Evolutionary conservation across 1,140 invertebrate genomes (phyloP).

Genomic region (Micrasema longulum): DNA sequence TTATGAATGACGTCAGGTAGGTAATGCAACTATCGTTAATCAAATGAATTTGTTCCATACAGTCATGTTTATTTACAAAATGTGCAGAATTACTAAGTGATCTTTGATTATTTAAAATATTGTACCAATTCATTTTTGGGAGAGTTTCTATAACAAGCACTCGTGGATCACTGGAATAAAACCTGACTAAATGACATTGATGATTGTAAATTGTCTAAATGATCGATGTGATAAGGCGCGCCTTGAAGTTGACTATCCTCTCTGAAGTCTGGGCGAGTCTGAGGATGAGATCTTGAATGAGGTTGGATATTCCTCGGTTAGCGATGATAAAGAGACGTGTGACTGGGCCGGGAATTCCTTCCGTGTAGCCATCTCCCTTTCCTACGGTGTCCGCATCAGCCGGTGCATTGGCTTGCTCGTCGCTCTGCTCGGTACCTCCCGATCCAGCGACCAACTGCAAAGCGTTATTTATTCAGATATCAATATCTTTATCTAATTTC

Average conservation of each 20-base stretch:
- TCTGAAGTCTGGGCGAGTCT: slow-evolving; percentile 88
- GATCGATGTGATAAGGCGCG: slow-evolving; percentile 86
- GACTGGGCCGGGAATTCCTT: slow-evolving; percentile 86
- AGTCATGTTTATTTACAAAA: slow-evolving; percentile 33
- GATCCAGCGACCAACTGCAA: slow-evolving; percentile 79
- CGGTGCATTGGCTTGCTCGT: slow-evolving; percentile 68
- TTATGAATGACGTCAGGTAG: slow-evolving; percentile 37
- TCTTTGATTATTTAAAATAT: not conserved
- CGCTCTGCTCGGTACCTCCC: slow-evolving; percentile 72
- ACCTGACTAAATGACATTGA: slow-evolving; percentile 18
- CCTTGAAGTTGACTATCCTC: slow-evolving; percentile 91
- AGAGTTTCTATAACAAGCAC: slow-evolving; percentile 12
- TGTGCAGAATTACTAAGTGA: slow-evolving; percentile 1
- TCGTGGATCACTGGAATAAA: slow-evolving; percentile 11
- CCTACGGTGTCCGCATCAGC: slow-evolving; percentile 66
- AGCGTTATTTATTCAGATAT: slow-evolving; percentile 18
- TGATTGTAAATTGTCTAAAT: slow-evolving; percentile 70
- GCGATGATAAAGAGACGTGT: slow-evolving; percentile 86
- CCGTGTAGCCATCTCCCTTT: slow-evolving; percentile 73
- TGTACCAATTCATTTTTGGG: slow-evolving; percentile 16
- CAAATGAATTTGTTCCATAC: not conserved
- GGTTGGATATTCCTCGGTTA: slow-evolving; percentile 84
- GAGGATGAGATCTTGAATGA: slow-evolving; percentile 87
- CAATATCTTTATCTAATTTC: too few relatives aligned
- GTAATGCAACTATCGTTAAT: slow-evolving; percentile 13